Conservation (phyloP, 2,113 vertebrate genomes). For the Sarotherodon lohbergeri region DNA sequence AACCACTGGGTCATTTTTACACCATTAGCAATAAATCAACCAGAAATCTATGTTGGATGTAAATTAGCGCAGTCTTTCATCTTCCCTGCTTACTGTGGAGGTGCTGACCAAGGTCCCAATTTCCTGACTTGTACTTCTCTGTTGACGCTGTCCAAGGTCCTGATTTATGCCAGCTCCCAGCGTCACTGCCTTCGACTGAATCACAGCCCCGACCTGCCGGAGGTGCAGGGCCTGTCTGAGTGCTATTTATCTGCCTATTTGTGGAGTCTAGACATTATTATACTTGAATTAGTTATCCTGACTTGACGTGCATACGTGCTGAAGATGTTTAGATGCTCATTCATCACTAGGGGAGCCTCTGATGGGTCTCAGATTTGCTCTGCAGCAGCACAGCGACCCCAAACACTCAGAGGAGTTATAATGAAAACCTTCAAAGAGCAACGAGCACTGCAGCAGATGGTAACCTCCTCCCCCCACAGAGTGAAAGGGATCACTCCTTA, state of each 20-base stretch:
- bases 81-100: background rate
- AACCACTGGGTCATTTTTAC: background rate
- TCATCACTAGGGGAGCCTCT: background rate
- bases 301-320: fast-evolving
- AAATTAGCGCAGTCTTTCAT: fast-evolving
- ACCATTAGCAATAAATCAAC: background rate
- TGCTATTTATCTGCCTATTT: background rate
- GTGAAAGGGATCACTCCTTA: background rate
- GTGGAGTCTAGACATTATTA: background rate
- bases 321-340: background rate
- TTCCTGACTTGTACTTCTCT: background rate
- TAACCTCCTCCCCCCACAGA: background rate
- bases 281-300: background rate
- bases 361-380: background rate
- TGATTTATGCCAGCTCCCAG: background rate
- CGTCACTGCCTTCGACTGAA: background rate
- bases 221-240: background rate
- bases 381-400: background rate
- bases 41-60: background rate
- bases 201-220: fast-evolving
- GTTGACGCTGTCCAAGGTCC: background rate
- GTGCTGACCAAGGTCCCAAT: background rate
- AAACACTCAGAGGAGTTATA: background rate
- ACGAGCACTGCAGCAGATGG: background rate
- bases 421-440: background rate